These are phyloP conservation scores for Philereme transversata DNA, from an alignment of 2,888 invertebrate species.

Conservation along the genomic window DNA sequence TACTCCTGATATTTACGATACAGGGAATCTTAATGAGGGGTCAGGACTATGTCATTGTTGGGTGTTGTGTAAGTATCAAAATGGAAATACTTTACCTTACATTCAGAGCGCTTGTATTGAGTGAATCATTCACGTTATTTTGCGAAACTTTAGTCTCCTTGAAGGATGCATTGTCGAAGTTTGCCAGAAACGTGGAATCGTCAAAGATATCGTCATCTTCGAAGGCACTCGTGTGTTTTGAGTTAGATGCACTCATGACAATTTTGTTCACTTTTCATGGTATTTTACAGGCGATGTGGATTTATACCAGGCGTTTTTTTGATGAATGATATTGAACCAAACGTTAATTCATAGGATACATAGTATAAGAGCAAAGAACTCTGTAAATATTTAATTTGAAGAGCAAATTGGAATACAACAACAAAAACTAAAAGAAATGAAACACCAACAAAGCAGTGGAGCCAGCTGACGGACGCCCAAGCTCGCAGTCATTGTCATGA, in stretches of 20 bases:
- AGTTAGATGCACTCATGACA: slow-evolving; percentile 36
- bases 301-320: background rate
- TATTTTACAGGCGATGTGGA: background rate
- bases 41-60: too few species aligned
- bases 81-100: slow-evolving; percentile 58
- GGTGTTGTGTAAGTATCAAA: background rate
- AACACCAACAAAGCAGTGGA: too few species aligned
- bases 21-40: too few species aligned
- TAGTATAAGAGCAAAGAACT: background rate
- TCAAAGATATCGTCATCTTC: slow-evolving; percentile 73
- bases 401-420: too few species aligned
- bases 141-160: slow-evolving; percentile 51
- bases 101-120: slow-evolving; percentile 58
- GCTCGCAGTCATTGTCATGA: too few species aligned
- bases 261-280: slow-evolving; percentile 13
- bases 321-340: background rate
- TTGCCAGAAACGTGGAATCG: slow-evolving; percentile 67
- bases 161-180: slow-evolving; percentile 64
- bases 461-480: too few species aligned
- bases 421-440: too few species aligned
- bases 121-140: slow-evolving; percentile 51
- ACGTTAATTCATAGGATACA: background rate
- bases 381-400: too few species aligned
- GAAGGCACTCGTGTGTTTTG: slow-evolving; percentile 47
- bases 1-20: too few species aligned